Base-by-base conservation (phyloP, 1,140 invertebrate species). In the Drosophila murphyi region DNA sequence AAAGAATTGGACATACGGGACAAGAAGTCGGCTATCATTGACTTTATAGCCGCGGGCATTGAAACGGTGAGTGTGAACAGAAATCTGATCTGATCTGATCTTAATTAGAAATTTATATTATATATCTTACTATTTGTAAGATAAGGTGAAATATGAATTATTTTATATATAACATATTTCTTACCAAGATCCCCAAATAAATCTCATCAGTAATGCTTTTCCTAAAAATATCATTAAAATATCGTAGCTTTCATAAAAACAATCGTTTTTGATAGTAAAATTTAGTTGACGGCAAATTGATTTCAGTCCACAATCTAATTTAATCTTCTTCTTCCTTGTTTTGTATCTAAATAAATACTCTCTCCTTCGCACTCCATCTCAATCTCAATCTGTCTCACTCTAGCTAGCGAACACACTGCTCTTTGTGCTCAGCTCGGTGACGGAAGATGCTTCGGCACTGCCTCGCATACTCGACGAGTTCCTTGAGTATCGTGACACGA, bases 31-130 rank as follows among this genome's bases (percentile, higher is more conserved):
- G 96, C 96, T 2, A 96, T 97, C 75, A 96, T 97, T 45, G 97
- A 98, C 92, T 97, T 97, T 82, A 96, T 97, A 76, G 96, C 96
- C 2, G 96, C 96, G 31, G 97, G 96, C 51, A 97, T 97, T 91
- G 96, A 97, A 92, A 97, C 97, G 76, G 96, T 96, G 90, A 57
- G 87, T 72, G 5, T 6, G 5, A 31, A 28, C 20, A 20, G 20
- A 20, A 20, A 20, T 20, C 20, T 0, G 20, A 20, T 20, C 20
- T 20, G 20, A 20, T 20, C 20, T 20, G 20, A 20, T 20, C 20
- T 20, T 20, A 20, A 20, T 20, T 20, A 20, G 20, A 20, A 20
- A 20, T 20, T 0, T 20, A 20, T 20, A 20, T 20, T 20, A 20
- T 20, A 20, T 20, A 20, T 20, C 20, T 20, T 20, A 20, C 1